Evolutionary conservation across 2,113 vertebrate genomes (phyloP).

Genomic region (Melanotaenia duboulayi): DNA sequence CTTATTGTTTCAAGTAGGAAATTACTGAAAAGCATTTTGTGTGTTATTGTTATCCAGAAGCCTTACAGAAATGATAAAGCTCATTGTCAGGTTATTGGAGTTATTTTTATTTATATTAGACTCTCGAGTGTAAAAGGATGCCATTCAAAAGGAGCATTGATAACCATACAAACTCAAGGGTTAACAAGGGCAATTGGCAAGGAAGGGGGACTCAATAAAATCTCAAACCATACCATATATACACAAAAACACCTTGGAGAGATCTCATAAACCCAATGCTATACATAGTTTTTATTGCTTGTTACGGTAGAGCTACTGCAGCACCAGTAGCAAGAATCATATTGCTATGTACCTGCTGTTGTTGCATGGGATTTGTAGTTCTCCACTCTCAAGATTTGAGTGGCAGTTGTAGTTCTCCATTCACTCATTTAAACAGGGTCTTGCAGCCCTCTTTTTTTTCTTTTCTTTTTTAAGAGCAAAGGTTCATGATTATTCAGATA

Average conservation of each 20-base stretch:
- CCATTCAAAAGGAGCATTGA: constrained; percentile 87
- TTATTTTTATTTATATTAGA: constrained; percentile 86
- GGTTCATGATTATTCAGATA: constrained; percentile 79
- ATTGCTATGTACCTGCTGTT: constrained; percentile 78
- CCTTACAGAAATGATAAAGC: constrained; percentile 26
- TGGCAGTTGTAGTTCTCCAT: constrained; percentile 66
- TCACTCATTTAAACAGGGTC: constrained; percentile 53
- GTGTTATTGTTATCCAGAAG: not conserved
- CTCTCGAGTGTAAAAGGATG: constrained; percentile 87
- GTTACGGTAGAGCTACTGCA: constrained; percentile 79
- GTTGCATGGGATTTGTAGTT: constrained; percentile 73
- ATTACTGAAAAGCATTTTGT: not conserved
- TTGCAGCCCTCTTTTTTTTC: constrained; percentile 61
- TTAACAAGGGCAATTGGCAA: constrained; percentile 78
- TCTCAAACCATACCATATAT: constrained; percentile 78
- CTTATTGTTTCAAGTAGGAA: constrained; percentile 55
- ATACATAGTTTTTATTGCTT: constrained; percentile 83
- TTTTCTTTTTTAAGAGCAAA: constrained; percentile 61
- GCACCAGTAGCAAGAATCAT: constrained; percentile 76
- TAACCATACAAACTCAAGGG: constrained; percentile 83
- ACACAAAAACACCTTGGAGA: constrained; percentile 76
- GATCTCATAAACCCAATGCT: constrained; percentile 76
- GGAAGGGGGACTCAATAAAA: constrained; percentile 71
- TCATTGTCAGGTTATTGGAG: constrained; percentile 68
- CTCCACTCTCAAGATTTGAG: constrained; percentile 51